Evolutionary conservation across 64 coral and sea anemone species (phyloP).

Genomic region (Catalaphyllia jardinei): DNA sequence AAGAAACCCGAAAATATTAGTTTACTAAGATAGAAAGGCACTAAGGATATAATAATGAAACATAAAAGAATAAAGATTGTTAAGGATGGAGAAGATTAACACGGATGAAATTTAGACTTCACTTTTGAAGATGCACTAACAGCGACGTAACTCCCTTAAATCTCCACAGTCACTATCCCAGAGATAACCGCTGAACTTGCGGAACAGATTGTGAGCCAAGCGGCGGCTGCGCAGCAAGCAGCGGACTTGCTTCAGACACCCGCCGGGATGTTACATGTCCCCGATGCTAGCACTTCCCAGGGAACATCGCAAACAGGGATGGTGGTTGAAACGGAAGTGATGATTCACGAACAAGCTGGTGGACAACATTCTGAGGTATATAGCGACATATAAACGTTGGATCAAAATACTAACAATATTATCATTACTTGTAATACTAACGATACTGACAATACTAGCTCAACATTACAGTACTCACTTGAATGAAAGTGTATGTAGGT

Average conservation of each 20-base stretch:
- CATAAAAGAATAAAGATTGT: too few species aligned
- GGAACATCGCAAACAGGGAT: constrained; percentile 21
- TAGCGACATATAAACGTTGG: neutral
- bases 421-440: too few species aligned
- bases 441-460: too few species aligned
- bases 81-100: too few species aligned
- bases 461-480: too few species aligned
- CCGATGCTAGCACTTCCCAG: constrained; percentile 5
- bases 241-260: constrained; percentile 20
- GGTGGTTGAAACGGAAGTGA: constrained; percentile 29
- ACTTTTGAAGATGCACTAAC: neutral
- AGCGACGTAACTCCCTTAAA: neutral
- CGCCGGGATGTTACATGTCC: constrained; percentile 22
- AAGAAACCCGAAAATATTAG: too few species aligned
- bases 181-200: constrained; percentile 80
- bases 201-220: constrained; percentile 77
- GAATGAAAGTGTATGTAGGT: too few species aligned
- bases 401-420: too few species aligned
- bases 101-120: neutral
- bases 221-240: constrained; percentile 58
- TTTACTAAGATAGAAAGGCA: too few species aligned
- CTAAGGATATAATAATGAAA: too few species aligned
- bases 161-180: constrained; percentile 61
- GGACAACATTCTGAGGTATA: neutral
- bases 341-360: neutral